phyloP scores from a whole-genome alignment of 2,113 vertebrate species.

The Dipodomys ordii region DNA sequence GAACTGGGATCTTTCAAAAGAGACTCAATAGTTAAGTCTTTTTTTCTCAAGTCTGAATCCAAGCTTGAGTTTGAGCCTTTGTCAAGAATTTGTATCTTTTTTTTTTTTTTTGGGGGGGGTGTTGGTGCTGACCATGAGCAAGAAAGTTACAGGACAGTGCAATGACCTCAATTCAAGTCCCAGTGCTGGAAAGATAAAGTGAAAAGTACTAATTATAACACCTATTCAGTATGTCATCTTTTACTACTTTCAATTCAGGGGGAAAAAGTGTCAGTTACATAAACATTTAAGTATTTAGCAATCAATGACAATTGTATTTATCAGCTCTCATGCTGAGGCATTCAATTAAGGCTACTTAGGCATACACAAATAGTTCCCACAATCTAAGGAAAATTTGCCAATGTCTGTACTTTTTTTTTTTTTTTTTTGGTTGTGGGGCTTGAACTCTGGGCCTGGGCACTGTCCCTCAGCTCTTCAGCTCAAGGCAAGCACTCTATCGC shows the following conservation, averaged over 20 bases:
- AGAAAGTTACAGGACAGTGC: too few relatives aligned
- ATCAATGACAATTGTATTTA: not conserved
- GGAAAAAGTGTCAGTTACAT: not conserved
- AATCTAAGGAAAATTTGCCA: not conserved
- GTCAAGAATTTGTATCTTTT: not conserved
- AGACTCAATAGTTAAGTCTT: not conserved
- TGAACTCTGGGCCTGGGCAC: too few relatives aligned
- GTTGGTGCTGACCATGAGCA: too few relatives aligned
- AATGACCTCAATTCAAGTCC: not conserved
- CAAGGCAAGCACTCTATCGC: too few relatives aligned
- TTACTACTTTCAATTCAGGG: conserved; percentile 8
- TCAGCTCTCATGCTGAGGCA: not conserved
- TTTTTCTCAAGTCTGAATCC: conserved; percentile 1
- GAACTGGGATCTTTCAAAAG: not conserved
- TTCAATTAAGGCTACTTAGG: not conserved
- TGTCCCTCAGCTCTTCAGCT: too few relatives aligned
- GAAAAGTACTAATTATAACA: not conserved
- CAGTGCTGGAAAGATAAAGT: not conserved
- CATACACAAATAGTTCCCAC: not conserved
- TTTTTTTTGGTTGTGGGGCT: too few relatives aligned
- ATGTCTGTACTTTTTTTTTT: not conserved
- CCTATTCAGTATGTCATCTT: not conserved
- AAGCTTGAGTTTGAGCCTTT: conserved; percentile 28
- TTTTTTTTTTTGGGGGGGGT: not conserved
- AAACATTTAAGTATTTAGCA: not conserved